A percentile compares a stretch with the other conserved stretches of the same genome.
Evolutionary conservation across 2,113 vertebrate genomes (phyloP).

Genomic region (Pipra filicauda): DNA sequence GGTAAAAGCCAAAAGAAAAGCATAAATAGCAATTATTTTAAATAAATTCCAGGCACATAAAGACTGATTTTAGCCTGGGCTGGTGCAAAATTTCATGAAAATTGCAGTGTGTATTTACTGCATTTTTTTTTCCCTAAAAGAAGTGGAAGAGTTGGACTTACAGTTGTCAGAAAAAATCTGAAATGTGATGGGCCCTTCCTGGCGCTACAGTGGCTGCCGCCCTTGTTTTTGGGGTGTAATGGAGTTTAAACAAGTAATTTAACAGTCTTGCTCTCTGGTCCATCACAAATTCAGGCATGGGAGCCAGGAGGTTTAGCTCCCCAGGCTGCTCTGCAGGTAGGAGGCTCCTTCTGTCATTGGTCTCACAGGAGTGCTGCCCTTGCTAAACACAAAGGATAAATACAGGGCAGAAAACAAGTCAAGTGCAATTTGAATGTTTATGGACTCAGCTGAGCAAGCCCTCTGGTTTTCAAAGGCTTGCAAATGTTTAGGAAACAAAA

Average conservation of each 20-base stretch:
- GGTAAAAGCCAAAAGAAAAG: background rate
- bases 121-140: background rate
- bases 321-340: background rate
- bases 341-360: background rate
- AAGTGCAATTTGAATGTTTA: constrained; percentile 15
- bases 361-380: background rate
- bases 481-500: constrained; percentile 53
- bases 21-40: constrained; percentile 53
- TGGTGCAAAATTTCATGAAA: background rate
- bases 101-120: background rate
- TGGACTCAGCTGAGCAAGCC: background rate
- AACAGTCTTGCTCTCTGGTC: background rate
- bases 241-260: background rate
- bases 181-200: background rate
- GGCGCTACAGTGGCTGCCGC: accelerated
- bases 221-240: background rate
- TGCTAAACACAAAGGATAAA: background rate
- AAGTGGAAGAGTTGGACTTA: background rate
- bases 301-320: background rate
- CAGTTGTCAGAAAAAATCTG: background rate
- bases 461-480: constrained; percentile 22
- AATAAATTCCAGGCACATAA: constrained; percentile 43
- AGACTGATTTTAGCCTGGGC: constrained; percentile 9
- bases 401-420: background rate
- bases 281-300: background rate